phyloP scores from a whole-genome alignment of 2,888 invertebrate species.

The Drosophila austrosaltans region DNA sequence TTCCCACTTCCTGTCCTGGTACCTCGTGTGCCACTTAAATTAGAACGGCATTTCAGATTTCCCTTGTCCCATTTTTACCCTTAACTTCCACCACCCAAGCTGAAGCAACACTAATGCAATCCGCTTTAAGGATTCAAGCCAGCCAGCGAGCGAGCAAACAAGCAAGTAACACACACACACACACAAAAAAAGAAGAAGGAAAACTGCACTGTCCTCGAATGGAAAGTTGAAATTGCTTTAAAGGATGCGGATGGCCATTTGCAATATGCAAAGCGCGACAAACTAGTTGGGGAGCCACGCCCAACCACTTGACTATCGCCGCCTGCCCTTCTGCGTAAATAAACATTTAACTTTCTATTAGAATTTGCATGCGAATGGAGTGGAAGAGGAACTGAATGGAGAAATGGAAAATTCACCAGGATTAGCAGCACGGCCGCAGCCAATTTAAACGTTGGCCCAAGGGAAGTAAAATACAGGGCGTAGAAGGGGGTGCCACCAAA shows the following conservation, averaged over 20 bases:
- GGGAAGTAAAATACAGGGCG: conserved; percentile 20
- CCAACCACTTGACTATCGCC: conserved; percentile 49
- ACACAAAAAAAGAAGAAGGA: conserved; percentile 27
- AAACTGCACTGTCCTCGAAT: conserved; percentile 39
- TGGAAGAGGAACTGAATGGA: conserved; percentile 12
- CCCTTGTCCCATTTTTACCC: conserved; percentile 18
- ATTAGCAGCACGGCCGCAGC: conserved; percentile 53
- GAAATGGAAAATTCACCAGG: conserved; percentile 32
- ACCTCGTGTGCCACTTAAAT: conserved; percentile 35
- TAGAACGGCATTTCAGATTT: conserved; percentile 36
- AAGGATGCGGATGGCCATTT: conserved; percentile 47
- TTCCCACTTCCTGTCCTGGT: conserved; percentile 19
- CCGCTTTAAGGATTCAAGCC: conserved; percentile 50
- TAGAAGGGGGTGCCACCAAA: conserved; percentile 43
- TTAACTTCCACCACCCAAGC: background rate
- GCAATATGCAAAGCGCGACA: conserved; percentile 75
- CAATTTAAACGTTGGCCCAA: conserved; percentile 56
- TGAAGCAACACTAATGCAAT: conserved; percentile 50
- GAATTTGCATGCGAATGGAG: conserved; percentile 59
- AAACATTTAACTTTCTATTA: conserved; percentile 76
- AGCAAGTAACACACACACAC: conserved; percentile 11
- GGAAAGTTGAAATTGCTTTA: conserved; percentile 57
- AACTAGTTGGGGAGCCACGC: conserved; percentile 63
- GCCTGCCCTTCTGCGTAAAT: conserved; percentile 59
- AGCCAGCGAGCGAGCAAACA: conserved; percentile 10